These are phyloP conservation scores for Leptothorax acervorum DNA, from an alignment of 2,888 invertebrate species.

Conservation along the genomic window DNA sequence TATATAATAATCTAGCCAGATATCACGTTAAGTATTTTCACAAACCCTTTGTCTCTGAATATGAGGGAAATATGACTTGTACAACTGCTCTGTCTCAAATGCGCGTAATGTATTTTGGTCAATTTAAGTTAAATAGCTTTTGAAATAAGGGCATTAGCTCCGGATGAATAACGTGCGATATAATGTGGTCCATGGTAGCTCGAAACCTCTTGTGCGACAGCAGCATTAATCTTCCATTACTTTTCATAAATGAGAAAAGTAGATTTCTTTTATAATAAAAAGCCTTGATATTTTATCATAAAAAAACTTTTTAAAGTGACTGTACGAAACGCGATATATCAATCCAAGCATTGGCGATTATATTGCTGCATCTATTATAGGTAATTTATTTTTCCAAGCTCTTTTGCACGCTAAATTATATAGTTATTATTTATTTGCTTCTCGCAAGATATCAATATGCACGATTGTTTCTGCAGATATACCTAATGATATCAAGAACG, in stretches of 20 bases:
- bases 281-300: background rate
- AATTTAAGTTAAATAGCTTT: conserved; percentile 49
- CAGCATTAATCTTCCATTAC: conserved; percentile 25
- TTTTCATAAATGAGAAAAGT: conserved; percentile 5
- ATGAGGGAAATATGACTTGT: conserved; percentile 21
- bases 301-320: background rate
- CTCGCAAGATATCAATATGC: background rate
- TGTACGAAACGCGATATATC: background rate
- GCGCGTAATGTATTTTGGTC: conserved; percentile 20
- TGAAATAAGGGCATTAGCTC: conserved; percentile 34
- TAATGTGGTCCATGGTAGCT: conserved; percentile 7
- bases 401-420: background rate
- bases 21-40: conserved; percentile 23
- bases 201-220: background rate
- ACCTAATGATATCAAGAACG: background rate
- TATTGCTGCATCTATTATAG: background rate
- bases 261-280: background rate
- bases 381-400: background rate
- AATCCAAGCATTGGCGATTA: background rate
- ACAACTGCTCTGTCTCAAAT: conserved; percentile 18
- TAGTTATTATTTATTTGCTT: background rate
- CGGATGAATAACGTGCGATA: background rate
- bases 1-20: conserved; percentile 8
- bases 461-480: background rate
- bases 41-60: conserved; percentile 16